Base-by-base conservation (phyloP, 2,113 vertebrate genomes). In the Haplochromis burtoni region DNA sequence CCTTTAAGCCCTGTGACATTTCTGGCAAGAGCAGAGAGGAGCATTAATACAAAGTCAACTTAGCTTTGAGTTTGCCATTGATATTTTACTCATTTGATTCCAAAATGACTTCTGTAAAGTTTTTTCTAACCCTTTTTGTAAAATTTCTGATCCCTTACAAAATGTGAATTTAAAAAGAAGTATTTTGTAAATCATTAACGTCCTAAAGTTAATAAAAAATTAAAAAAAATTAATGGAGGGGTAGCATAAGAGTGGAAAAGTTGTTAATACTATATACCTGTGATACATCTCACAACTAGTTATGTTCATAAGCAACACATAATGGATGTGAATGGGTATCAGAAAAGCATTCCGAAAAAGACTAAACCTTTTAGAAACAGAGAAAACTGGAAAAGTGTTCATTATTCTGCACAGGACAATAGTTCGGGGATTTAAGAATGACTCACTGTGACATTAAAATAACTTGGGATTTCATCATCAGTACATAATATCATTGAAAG, bases 1-100 rank as follows among this genome's bases (percentile, higher is more conserved):
- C 63, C 68, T 87, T 31, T 90, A 95, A 95, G 88, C 90, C 80
- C 38, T 8, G 29, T 86, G 91, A 88, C 82, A 78, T 51, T 83
- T 81, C 68, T 81, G 68, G 66, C 63, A 57, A 61, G 61, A 83
- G 76, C 86, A 66, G 59, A 35, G 19, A 51, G 59, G 73, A 89
- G 29, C 55, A 29, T 8, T 7, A 63, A 47, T 21, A 33, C 45
- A 38, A 86, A 82, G 87, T 85, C 83, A 83, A 71, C 2, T 49
- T 38, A 5, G 51, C 89, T 87, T 73, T 66, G 31, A 73, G 76
- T 57, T 47, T 53, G 59, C 19, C 0, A 2, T 12, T 86, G 81
- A 88, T 66, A 16, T 71, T 80, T 86, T 19, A 33, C 82, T 78
- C 8, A 7, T 68, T 86, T 38, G 38, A 33, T 85, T n/a, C 33